Conservation (phyloP, 2,113 vertebrate species). For the Todiramphus saurophagus region DNA sequence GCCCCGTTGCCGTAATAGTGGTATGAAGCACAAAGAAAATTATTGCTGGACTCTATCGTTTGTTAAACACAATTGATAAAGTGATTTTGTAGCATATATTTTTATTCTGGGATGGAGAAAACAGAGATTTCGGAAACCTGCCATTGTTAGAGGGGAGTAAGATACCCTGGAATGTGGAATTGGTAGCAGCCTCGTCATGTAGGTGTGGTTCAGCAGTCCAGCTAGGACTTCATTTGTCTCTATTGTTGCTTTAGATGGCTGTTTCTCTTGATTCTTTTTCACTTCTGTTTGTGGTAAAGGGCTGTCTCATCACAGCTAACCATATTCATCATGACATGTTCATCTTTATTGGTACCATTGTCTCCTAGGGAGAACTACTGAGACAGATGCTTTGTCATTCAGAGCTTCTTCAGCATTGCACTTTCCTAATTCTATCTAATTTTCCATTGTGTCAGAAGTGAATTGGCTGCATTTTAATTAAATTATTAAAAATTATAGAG, state of each 20-base stretch:
- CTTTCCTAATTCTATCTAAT: slow-evolving; percentile 1
- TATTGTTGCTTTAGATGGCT: slow-evolving; percentile 46
- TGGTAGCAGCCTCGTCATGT: slow-evolving; percentile 35
- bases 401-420: background rate
- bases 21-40: slow-evolving; percentile 25
- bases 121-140: background rate
- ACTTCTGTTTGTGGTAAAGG: background rate
- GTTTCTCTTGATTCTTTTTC: background rate
- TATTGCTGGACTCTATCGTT: background rate
- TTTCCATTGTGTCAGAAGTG: slow-evolving; percentile 12
- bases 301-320: background rate
- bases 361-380: background rate
- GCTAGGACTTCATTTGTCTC: slow-evolving; percentile 15
- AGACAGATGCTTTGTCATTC: slow-evolving; percentile 51
- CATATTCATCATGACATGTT: background rate
- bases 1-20: background rate
- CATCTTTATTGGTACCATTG: slow-evolving; percentile 13
- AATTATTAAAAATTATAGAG: slow-evolving; percentile 39
- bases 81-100: background rate
- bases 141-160: slow-evolving; percentile 27
- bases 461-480: slow-evolving; percentile 39
- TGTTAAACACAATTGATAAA: background rate
- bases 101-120: background rate
- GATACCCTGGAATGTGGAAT: background rate
- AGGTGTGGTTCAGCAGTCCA: slow-evolving; percentile 64